Evolutionary conservation across 2,888 invertebrate genomes (phyloP).

Genomic region (Apamea anceps): DNA sequence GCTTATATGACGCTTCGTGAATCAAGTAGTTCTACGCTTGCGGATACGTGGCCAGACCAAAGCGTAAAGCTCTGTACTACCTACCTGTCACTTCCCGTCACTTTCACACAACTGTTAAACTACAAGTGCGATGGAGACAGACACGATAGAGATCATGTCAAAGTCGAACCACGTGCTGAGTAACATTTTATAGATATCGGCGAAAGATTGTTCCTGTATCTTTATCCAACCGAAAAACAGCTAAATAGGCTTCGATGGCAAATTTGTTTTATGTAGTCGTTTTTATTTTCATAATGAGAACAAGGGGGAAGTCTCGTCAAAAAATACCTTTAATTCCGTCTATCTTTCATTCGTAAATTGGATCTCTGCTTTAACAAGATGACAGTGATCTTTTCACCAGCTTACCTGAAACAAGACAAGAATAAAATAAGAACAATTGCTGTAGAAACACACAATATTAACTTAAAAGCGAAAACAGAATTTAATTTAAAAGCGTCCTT

Average conservation of each 20-base stretch:
- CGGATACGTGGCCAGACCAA: background rate
- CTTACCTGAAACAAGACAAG: constrained; percentile 64
- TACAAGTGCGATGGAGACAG: too few species aligned
- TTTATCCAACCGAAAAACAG: background rate
- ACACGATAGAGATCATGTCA: background rate
- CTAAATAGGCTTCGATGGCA: background rate
- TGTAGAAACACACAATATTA: too few species aligned
- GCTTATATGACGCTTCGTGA: too few species aligned
- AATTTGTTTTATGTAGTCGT: background rate
- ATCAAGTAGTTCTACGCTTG: background rate
- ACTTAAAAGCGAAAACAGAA: too few species aligned
- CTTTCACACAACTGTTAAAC: background rate
- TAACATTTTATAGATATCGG: background rate
- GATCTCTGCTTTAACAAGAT: constrained; percentile 20
- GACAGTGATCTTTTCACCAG: constrained; percentile 44
- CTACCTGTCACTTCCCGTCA: background rate
- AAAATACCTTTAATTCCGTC: constrained; percentile 18
- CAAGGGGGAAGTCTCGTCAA: background rate
- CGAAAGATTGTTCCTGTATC: background rate
- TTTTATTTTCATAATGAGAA: constrained; percentile 34
- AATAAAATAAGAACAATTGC: constrained; percentile 11
- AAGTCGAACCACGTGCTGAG: background rate
- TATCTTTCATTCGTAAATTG: constrained; percentile 28
- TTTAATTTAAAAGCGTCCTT: background rate
- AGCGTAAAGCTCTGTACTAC: background rate